Conservation (phyloP, 2,888 invertebrate species). For the Plutella xylostella region DNA sequence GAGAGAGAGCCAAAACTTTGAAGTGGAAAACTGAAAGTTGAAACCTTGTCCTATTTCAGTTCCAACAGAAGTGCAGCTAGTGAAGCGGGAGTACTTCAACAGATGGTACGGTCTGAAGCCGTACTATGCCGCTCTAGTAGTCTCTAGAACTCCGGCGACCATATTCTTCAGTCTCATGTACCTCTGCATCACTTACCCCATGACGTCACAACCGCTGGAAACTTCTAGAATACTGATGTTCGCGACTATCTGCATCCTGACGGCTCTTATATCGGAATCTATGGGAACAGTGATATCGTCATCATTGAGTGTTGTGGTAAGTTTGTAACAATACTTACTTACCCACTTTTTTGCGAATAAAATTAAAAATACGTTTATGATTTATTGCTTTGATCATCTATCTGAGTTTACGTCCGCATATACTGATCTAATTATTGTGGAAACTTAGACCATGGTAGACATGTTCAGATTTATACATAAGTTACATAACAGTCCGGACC, state of each 20-base stretch:
- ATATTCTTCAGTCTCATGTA: slow-evolving; percentile 76
- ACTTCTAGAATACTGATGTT: slow-evolving; percentile 75
- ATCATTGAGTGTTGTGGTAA: slow-evolving; percentile 80
- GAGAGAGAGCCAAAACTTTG: not conserved
- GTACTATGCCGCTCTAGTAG: slow-evolving; percentile 80
- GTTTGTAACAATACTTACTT: no score
- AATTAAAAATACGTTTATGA: no score
- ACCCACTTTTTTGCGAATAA: no score
- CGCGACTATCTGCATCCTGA: slow-evolving; percentile 75
- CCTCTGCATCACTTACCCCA: slow-evolving; percentile 76
- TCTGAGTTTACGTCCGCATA: no score
- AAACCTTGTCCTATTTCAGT: slow-evolving; percentile 62
- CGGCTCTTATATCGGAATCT: slow-evolving; percentile 82
- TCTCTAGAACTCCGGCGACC: slow-evolving; percentile 79
- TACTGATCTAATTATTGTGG: no score
- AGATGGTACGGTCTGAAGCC: slow-evolving; percentile 86
- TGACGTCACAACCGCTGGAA: slow-evolving; percentile 84
- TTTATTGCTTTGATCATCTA: no score
- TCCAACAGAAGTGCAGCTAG: slow-evolving; percentile 80
- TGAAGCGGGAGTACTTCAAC: slow-evolving; percentile 87
- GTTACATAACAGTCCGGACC: no score
- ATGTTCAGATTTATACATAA: no score
- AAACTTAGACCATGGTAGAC: no score
- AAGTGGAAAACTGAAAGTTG: not conserved
- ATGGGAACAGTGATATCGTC: slow-evolving; percentile 82